Evolutionary conservation across 2,888 invertebrate genomes (phyloP).

Genomic region (Scaptomyza flava): DNA sequence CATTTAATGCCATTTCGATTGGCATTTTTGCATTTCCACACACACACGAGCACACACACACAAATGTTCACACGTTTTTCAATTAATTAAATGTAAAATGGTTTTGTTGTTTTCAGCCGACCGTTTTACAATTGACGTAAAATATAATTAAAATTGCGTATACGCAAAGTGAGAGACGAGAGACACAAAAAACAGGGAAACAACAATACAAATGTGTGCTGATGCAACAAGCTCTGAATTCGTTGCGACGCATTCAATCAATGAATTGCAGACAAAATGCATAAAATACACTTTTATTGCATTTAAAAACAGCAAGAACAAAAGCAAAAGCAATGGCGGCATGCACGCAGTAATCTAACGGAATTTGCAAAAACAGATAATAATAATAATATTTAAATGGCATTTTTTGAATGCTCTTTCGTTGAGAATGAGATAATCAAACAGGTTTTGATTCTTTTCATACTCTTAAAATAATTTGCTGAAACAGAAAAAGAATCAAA

Average conservation of each 20-base stretch:
- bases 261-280: constrained; percentile 75
- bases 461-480: constrained; percentile 20
- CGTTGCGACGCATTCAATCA: constrained; percentile 70
- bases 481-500: constrained; percentile 1
- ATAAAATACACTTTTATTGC: constrained; percentile 75
- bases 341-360: constrained; percentile 33
- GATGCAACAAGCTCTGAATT: constrained; percentile 4
- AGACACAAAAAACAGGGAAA: constrained; percentile 6
- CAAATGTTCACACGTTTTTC: constrained; percentile 55
- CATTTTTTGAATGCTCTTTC: constrained; percentile 31
- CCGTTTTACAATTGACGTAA: constrained; percentile 77
- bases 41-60: constrained; percentile 10
- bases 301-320: constrained; percentile 71
- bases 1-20: constrained; percentile 25
- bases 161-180: constrained; percentile 40
- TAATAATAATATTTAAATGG: not conserved
- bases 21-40: constrained; percentile 31
- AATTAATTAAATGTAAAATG: constrained; percentile 79
- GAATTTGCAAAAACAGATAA: not conserved
- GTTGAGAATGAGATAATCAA: constrained; percentile 25
- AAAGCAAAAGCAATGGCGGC: constrained; percentile 28
- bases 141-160: constrained; percentile 77
- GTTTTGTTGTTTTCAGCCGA: constrained; percentile 45
- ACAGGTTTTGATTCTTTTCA: constrained; percentile 39
- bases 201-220: not conserved